Percentiles rank a stretch among this genome's conserved stretches.
Evolutionary conservation across 92 coral and sea anemone species (phyloP).

Genomic region (Porites divaricata): DNA sequence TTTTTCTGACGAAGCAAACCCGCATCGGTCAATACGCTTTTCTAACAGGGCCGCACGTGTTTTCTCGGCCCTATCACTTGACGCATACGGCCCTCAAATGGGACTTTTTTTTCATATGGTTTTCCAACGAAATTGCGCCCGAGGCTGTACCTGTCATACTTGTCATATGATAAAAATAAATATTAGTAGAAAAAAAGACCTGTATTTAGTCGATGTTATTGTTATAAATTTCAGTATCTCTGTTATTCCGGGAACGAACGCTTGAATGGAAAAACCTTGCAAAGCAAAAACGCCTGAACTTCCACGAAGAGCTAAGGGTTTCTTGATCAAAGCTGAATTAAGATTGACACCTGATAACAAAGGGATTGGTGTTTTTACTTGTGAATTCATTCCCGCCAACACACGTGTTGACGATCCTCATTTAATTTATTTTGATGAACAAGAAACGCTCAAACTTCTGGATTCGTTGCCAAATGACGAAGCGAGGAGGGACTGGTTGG

Average conservation of each 20-base stretch:
- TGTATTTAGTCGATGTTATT: too few relatives aligned
- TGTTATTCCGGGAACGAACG: neutral
- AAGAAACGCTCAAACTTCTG: conserved; percentile 21
- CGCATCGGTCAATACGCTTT: too few relatives aligned
- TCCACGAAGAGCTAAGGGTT: conserved; percentile 40
- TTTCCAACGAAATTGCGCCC: too few relatives aligned
- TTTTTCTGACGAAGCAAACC: too few relatives aligned
- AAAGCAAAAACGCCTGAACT: neutral
- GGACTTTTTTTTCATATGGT: too few relatives aligned
- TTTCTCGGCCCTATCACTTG: too few relatives aligned
- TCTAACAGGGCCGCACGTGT: too few relatives aligned
- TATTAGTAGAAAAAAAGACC: too few relatives aligned
- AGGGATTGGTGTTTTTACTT: conserved; percentile 56
- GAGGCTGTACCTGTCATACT: too few relatives aligned
- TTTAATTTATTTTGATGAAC: conserved; percentile 1
- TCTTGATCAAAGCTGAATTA: conserved; percentile 30
- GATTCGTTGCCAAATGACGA: conserved; percentile 37
- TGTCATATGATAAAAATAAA: too few relatives aligned
- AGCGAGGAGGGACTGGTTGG: conserved; percentile 30
- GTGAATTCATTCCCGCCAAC: conserved; percentile 38
- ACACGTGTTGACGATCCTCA: conserved; percentile 26
- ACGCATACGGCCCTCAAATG: too few relatives aligned
- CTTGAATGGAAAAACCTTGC: neutral
- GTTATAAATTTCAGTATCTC: neutral
- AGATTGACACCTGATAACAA: conserved; percentile 27